A percentile compares a stretch with the other conserved stretches of the same genome.
These are phyloP conservation scores for Sciaenops ocellatus DNA, from an alignment of 2,797 vertebrate genomes.

Conservation along the genomic window DNA sequence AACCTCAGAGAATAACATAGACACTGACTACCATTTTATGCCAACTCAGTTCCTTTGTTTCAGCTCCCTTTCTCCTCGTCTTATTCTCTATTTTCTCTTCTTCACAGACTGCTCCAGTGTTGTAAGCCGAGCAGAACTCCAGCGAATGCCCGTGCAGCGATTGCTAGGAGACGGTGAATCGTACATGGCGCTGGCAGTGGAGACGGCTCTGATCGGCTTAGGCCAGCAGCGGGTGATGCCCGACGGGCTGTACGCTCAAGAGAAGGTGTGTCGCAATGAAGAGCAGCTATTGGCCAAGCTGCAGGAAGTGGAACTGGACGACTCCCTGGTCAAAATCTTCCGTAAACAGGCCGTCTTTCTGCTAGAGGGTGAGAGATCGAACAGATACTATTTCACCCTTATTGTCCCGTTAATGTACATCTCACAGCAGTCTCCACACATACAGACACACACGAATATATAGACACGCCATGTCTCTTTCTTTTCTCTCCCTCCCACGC, in stretches of 20 bases:
- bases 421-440: slow-evolving; percentile 30
- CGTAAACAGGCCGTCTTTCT: slow-evolving; percentile 99
- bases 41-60: slow-evolving; percentile 1
- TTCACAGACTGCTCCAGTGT: slow-evolving; percentile 89
- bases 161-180: slow-evolving; percentile 96
- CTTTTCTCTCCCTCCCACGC: slow-evolving; percentile 55
- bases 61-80: not conserved
- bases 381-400: slow-evolving; percentile 20
- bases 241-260: slow-evolving; percentile 97
- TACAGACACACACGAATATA: not conserved
- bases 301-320: slow-evolving; percentile 97
- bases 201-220: slow-evolving; percentile 95
- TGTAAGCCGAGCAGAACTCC: slow-evolving; percentile 91
- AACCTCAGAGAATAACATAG: slow-evolving; percentile 47
- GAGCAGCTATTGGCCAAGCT: slow-evolving; percentile 98
- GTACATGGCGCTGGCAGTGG: slow-evolving; percentile 94
- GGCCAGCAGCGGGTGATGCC: slow-evolving; percentile 98
- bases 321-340: slow-evolving; percentile 98
- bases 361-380: slow-evolving; percentile 90
- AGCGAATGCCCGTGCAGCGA: slow-evolving; percentile 92
- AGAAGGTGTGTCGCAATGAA: slow-evolving; percentile 98
- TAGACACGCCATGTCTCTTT: slow-evolving; percentile 37
- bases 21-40: slow-evolving; percentile 1
- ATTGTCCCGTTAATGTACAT: slow-evolving; percentile 33
- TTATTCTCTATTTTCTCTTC: slow-evolving; percentile 8